Evolutionary conservation across 2,888 invertebrate species (phyloP), one percentile per base, ranked within the genome.

Genomic region (Chloroclysta siterata): DNA sequence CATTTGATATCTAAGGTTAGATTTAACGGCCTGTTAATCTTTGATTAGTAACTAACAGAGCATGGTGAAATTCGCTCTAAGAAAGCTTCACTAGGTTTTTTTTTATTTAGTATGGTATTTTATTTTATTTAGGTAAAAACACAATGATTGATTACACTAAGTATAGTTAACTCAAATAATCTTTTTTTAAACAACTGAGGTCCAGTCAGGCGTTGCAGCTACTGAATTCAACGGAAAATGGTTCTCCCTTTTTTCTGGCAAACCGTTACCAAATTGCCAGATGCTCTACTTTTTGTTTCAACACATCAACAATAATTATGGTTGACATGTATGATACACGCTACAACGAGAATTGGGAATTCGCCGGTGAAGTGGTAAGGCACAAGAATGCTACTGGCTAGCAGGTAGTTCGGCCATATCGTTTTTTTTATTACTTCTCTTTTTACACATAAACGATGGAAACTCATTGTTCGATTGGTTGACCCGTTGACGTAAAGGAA

Each of bases 231-330:
- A 83, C 80, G 81, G 79, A 81, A 80, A 82, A 86, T 84, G 83
- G 82, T 82, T 78, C 69, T 72, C 74, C 71, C 75, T 84, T 86
- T 90, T 89, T 90, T 87, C 80, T 82, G 73, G 75, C 71, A 78
- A 80, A 83, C 88, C 89, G 90, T 91, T 88, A 56, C 87, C 82
- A 75, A 87, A 85, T 87, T 79, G 82, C 86, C 91, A 92, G 85
- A 90, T 91, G 90, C 83, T 85, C 75, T 81, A 80, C 85, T 89
- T 89, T 89, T 88, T 87, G 84, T 85, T 85, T 84, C 79, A 76
- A 83, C 80, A 85, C 79, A 82, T 82, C 81, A 79, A 79, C 79
- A 78, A 81, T 84, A 83, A 84, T 86, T 81, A 79, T 79, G 79
- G 82, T 82, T 82, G 87, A 87, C 85, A 85, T 77, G 77, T 84